Conservation (phyloP, 1,140 invertebrate species). For the Drosophila novamexicana region DNA sequence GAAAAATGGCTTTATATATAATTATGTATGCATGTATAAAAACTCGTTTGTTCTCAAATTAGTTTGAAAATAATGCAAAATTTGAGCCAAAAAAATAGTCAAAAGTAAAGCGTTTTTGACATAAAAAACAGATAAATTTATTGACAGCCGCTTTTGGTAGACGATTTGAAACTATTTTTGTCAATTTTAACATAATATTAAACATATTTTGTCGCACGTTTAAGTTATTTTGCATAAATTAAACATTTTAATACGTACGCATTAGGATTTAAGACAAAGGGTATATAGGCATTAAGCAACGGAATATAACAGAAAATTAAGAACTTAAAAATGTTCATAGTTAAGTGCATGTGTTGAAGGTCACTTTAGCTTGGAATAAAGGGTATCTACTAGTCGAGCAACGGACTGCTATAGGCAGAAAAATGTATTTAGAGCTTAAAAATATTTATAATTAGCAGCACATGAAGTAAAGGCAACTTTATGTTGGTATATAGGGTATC, state of each 20-base stretch:
- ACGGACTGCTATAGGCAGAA: no score
- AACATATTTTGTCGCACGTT: conserved; percentile 12
- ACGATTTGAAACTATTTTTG: conserved; percentile 2
- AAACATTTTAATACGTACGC: not conserved
- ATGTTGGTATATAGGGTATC: not conserved
- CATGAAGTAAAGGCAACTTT: no score
- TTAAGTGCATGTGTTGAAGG: no score
- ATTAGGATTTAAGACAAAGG: not conserved
- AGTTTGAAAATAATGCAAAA: not conserved
- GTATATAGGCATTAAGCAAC: no score
- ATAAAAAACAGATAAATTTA: not conserved
- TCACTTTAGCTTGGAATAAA: no score
- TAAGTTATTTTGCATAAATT: conserved; percentile 8
- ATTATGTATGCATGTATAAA: not conserved
- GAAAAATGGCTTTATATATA: not conserved
- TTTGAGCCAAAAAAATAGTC: not conserved
- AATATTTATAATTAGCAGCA: no score
- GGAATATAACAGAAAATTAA: no score
- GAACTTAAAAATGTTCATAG: no score
- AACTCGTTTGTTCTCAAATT: not conserved
- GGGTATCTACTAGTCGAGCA: no score
- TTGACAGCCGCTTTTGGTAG: not conserved
- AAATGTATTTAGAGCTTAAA: no score
- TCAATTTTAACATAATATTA: conserved; percentile 22
- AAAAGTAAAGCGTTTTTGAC: conserved; percentile 3